Evolutionary conservation across 2,888 invertebrate genomes (phyloP).

Genomic region (Drosophila mercatorum): DNA sequence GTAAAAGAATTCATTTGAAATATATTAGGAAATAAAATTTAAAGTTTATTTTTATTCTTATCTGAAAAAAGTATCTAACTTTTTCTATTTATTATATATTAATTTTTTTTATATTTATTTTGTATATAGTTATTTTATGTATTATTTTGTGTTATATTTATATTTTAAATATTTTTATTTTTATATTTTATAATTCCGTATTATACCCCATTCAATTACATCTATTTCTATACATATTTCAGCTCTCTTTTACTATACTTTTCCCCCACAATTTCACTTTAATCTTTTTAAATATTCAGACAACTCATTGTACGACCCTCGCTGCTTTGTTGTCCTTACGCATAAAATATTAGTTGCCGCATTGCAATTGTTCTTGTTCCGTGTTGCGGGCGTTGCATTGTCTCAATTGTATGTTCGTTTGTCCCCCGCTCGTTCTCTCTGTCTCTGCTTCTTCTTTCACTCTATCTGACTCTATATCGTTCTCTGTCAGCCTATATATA

Average conservation of each 20-base stretch:
- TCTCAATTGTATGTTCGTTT: conserved; percentile 50
- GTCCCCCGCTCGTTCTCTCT: conserved; percentile 1
- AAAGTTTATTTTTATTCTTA: too few species aligned
- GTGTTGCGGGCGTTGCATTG: conserved; percentile 77
- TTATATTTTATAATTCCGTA: too few species aligned
- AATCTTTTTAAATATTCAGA: conserved; percentile 1
- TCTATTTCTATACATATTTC: not conserved
- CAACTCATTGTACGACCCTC: conserved; percentile 37
- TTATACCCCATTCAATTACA: not conserved
- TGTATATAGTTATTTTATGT: not conserved
- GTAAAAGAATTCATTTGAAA: too few species aligned
- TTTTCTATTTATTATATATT: too few species aligned
- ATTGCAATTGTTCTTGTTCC: conserved; percentile 74
- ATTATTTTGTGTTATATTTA: too few species aligned
- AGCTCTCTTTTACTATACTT: too few species aligned
- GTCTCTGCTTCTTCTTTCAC: not conserved
- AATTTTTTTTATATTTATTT: not conserved
- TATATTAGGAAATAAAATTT: too few species aligned
- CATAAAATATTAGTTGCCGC: conserved; percentile 79
- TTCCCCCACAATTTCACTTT: too few species aligned
- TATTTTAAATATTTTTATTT: not conserved
- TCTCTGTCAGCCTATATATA: conserved; percentile 58
- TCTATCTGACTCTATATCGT: conserved; percentile 7
- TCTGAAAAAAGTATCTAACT: too few species aligned
- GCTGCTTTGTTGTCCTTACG: conserved; percentile 62